Percentiles rank a stretch among this genome's conserved stretches.
phyloP scores from a whole-genome alignment of 2,113 vertebrate genomes.

The Protobothrops mucrosquamatus region DNA sequence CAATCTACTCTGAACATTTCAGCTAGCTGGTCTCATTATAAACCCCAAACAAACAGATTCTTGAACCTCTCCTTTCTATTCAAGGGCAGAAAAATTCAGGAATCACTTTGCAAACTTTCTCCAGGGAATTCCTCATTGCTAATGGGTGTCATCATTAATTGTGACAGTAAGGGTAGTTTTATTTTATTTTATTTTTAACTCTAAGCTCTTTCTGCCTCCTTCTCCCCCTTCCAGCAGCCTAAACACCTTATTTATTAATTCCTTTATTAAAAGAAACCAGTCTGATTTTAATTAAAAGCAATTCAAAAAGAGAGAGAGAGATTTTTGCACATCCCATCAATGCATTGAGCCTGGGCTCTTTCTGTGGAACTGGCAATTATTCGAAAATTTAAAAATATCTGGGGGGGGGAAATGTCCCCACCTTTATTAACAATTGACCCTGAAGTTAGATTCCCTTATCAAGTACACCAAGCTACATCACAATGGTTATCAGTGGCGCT shows the following conservation, averaged over 20 bases:
- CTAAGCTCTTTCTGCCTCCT: neutral
- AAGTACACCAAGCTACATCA: neutral
- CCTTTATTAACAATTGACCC: no score
- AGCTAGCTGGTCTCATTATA: neutral
- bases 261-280: neutral
- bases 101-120: neutral
- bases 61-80: neutral
- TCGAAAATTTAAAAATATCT: no score
- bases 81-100: neutral
- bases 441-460: neutral
- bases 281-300: neutral
- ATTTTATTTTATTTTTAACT: neutral
- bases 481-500: neutral
- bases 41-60: neutral
- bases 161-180: neutral
- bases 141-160: neutral
- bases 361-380: no score
- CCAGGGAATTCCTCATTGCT: neutral
- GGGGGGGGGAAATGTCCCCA: neutral
- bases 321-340: neutral
- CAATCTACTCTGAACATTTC: neutral
- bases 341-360: neutral
- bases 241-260: neutral
- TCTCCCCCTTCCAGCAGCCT: neutral
- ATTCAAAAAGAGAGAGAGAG: no score